A percentile compares a stretch with the other conserved stretches of the same genome.
phyloP scores from a whole-genome alignment of 2,888 invertebrate species.

The Philonicus albiceps region DNA sequence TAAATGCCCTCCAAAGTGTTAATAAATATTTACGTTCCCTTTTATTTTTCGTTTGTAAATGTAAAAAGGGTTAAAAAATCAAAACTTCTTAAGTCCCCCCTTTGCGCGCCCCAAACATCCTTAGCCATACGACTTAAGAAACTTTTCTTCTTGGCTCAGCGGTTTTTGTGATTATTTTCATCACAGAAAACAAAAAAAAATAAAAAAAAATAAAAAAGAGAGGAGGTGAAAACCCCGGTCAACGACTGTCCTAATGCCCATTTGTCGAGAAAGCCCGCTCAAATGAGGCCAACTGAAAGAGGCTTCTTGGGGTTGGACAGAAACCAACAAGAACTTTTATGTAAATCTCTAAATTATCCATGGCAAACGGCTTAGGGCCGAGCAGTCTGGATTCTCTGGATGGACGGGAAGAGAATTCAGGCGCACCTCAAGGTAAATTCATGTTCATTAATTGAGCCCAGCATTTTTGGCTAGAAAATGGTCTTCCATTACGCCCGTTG shows the following conservation, averaged over 20 bases:
- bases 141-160: not conserved
- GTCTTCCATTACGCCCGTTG: constrained; percentile 25
- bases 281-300: not conserved
- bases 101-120: not conserved
- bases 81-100: not conserved
- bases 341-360: constrained; percentile 13
- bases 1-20: not conserved
- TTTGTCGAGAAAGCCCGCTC: not conserved
- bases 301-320: not conserved
- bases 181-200: not conserved
- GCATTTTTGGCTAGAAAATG: constrained; percentile 26
- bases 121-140: not conserved
- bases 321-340: not conserved
- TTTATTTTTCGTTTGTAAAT: not conserved
- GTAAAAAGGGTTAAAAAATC: not conserved
- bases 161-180: not conserved
- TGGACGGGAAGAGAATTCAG: not conserved
- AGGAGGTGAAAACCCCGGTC: not conserved
- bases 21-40: not conserved
- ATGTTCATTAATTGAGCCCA: constrained; percentile 19
- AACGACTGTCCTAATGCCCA: not conserved
- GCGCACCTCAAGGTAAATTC: constrained; percentile 20
- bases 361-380: not conserved
- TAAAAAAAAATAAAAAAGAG: not conserved
- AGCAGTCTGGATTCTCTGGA: not conserved